Percentiles rank a stretch among this genome's conserved stretches.
These are phyloP conservation scores for Drosophila bunnanda DNA, from an alignment of 2,888 invertebrate genomes.

Conservation along the genomic window DNA sequence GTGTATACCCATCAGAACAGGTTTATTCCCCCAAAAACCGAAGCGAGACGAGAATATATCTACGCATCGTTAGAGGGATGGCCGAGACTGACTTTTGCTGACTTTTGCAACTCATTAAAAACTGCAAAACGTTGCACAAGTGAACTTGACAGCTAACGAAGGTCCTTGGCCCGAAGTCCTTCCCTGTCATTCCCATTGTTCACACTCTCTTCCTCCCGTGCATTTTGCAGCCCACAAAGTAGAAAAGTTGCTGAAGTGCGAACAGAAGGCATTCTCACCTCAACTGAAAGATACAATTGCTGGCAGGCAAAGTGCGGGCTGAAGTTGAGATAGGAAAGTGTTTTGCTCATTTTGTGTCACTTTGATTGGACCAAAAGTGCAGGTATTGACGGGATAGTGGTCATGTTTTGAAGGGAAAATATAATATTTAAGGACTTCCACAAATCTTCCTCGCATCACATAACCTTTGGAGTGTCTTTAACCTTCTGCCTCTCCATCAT, in stretches of 20 bases:
- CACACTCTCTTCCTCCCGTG: not conserved
- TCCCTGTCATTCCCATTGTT: slow-evolving; percentile 1
- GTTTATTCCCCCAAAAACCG: slow-evolving; percentile 40
- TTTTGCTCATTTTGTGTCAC: slow-evolving; percentile 1
- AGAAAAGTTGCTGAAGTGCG: slow-evolving; percentile 13
- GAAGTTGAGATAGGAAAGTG: slow-evolving; percentile 1
- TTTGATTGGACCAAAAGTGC: not conserved
- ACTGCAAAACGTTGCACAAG: slow-evolving; percentile 49
- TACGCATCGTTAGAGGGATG: slow-evolving; percentile 43
- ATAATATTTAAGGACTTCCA: not conserved
- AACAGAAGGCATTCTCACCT: slow-evolving; percentile 19
- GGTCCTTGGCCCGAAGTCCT: slow-evolving; percentile 34
- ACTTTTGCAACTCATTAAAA: slow-evolving; percentile 62
- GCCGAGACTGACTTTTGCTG: slow-evolving; percentile 46
- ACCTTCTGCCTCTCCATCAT: slow-evolving; percentile 25
- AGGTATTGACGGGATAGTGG: not conserved
- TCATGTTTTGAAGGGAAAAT: not conserved
- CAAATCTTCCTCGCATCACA: not conserved
- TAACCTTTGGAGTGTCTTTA: not conserved
- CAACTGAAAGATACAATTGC: slow-evolving; percentile 24
- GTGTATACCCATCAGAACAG: slow-evolving; percentile 57
- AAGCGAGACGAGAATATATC: slow-evolving; percentile 9
- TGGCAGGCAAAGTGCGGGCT: not conserved
- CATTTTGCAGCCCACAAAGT: slow-evolving; percentile 10
- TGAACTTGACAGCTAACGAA: slow-evolving; percentile 48